phyloP scores from a whole-genome alignment of 2,888 invertebrate species.

The Acanthosepion lycidas region DNA sequence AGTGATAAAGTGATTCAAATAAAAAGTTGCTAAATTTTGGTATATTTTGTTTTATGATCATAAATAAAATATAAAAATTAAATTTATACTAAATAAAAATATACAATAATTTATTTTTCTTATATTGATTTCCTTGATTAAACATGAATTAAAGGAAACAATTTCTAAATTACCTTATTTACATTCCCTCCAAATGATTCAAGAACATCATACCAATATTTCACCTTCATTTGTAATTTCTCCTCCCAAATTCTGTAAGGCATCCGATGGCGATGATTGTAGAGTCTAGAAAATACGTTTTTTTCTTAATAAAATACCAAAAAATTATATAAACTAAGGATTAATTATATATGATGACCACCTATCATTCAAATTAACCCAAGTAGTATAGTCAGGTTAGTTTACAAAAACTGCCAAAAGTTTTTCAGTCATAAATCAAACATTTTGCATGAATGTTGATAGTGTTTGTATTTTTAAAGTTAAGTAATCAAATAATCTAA shows the following conservation, averaged over 20 bases:
- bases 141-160: not conserved
- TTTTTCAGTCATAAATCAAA: too few relatives aligned
- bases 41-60: not conserved
- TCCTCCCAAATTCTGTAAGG: conserved; percentile 79
- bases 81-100: not conserved
- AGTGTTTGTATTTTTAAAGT: too few relatives aligned
- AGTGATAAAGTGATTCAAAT: not conserved
- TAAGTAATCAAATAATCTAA: too few relatives aligned
- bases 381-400: too few relatives aligned
- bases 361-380: too few relatives aligned
- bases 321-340: too few relatives aligned
- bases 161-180: conserved; percentile 60
- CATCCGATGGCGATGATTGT: conserved; percentile 71
- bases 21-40: not conserved
- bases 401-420: too few relatives aligned
- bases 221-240: conserved; percentile 76
- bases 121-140: not conserved
- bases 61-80: not conserved
- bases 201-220: conserved; percentile 78
- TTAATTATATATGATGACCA: too few relatives aligned
- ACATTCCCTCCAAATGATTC: conserved; percentile 73
- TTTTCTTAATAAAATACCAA: not conserved
- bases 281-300: not conserved
- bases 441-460: too few relatives aligned
- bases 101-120: not conserved